Percentiles rank a stretch among this genome's conserved stretches.
Conservation (phyloP, 1,140 invertebrate species). For the Choristoneura fumiferana region DNA sequence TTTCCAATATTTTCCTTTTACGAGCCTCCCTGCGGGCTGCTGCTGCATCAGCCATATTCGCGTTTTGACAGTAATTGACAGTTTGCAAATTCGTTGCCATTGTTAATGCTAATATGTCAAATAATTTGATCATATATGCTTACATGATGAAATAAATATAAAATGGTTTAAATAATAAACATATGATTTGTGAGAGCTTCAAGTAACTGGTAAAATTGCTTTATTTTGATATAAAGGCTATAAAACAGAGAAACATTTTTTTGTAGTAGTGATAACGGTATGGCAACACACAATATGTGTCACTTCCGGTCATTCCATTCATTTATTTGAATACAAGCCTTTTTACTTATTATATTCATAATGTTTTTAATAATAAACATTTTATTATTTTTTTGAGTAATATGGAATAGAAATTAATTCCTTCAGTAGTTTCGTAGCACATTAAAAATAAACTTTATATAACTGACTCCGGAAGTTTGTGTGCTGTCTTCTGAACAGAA, state of each 20-base stretch:
- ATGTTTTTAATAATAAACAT: too few relatives aligned
- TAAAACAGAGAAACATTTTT: too few relatives aligned
- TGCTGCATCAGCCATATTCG: slow-evolving; percentile 77
- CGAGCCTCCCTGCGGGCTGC: slow-evolving; percentile 79
- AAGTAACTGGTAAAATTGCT: too few relatives aligned
- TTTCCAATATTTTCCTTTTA: slow-evolving; percentile 80
- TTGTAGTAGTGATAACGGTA: too few relatives aligned
- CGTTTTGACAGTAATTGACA: slow-evolving; percentile 34
- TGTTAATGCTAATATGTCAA: not conserved
- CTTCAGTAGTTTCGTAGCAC: too few relatives aligned
- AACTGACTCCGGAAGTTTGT: slow-evolving; percentile 50
- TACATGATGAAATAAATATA: too few relatives aligned
- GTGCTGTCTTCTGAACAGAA: slow-evolving; percentile 41
- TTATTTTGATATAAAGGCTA: too few relatives aligned
- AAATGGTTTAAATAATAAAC: too few relatives aligned
- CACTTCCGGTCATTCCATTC: not conserved
- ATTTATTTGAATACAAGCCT: not conserved
- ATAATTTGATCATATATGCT: too few relatives aligned
- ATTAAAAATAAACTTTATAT: slow-evolving; percentile 3
- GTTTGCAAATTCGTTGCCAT: slow-evolving; percentile 17
- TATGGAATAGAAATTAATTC: not conserved
- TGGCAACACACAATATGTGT: not conserved
- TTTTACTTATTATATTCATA: not conserved
- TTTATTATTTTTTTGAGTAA: not conserved
- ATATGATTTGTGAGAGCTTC: too few relatives aligned